phyloP scores from a whole-genome alignment of 1,140 invertebrate genomes.

The Callitettix versicolor region DNA sequence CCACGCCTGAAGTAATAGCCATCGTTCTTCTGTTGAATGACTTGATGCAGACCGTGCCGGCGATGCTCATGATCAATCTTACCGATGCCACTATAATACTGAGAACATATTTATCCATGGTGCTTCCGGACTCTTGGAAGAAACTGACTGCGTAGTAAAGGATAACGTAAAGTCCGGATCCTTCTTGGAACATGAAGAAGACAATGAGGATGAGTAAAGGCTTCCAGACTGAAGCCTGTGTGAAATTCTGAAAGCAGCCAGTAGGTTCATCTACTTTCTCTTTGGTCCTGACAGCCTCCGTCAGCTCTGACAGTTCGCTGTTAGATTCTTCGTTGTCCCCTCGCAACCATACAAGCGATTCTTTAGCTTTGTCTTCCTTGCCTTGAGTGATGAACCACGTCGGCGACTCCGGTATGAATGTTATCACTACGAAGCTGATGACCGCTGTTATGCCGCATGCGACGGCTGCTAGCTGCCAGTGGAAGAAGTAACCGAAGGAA shows the following conservation, averaged over 20 bases:
- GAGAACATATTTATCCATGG: conserved; percentile 53
- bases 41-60: conserved; percentile 57
- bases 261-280: conserved; percentile 24
- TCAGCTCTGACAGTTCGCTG: conserved; percentile 43
- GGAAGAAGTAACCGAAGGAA: conserved; percentile 33
- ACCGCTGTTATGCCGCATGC: conserved; percentile 22
- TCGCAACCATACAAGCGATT: conserved; percentile 43
- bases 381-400: conserved; percentile 44
- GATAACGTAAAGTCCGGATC: conserved; percentile 62
- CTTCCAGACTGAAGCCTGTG: conserved; percentile 39
- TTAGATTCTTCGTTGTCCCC: conserved; percentile 43
- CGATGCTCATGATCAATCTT: conserved; percentile 51
- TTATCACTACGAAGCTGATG: conserved; percentile 38
- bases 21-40: conserved; percentile 53
- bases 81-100: conserved; percentile 65
- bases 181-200: conserved; percentile 58
- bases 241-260: conserved; percentile 7
- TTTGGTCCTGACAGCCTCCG: conserved; percentile 26
- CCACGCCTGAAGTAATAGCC: conserved; percentile 49
- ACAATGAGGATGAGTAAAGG: conserved; percentile 50
- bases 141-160: conserved; percentile 64
- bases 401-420: conserved; percentile 59
- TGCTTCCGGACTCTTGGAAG: conserved; percentile 51
- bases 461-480: conserved; percentile 30
- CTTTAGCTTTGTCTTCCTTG: conserved; percentile 41